Base-by-base conservation (phyloP, 1,140 invertebrate species). In the Macrobrachium nipponense region DNA sequence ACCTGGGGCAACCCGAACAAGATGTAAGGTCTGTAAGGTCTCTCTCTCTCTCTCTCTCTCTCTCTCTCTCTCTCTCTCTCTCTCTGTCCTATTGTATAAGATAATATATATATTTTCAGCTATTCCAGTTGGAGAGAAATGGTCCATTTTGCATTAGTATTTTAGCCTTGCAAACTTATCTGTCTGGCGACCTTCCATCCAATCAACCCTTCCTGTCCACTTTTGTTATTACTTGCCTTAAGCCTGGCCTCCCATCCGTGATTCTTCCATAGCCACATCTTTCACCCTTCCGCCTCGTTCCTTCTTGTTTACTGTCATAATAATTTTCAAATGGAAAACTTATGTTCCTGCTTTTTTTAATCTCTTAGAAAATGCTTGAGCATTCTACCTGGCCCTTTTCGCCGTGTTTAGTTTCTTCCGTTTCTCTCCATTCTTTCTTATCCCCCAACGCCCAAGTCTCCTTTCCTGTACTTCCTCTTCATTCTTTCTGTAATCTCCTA, bases 11-110 rank as follows among this genome's bases (percentile, higher is more conserved):
- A n/a, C n/a, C n/a, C n/a, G n/a, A n/a, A n/a, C n/a, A n/a, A n/a
- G n/a, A n/a, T n/a, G n/a, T n/a, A n/a, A n/a, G n/a, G n/a, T n/a
- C n/a, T n/a, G n/a, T n/a, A n/a, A n/a, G n/a, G n/a, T 51, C 64
- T 81, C 79, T 81, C 62, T 81, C 62, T 81, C 79, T 68, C 79
- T 81, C 79, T 81, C 79, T 68, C 79, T 81, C 62, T 68, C 43
- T 68, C 79, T 68, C 62, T 81, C 79, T 81, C 79, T 68, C 61
- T 81, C 79, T 81, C 79, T 81, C 62, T 81, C 62, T 51, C 79
- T 62, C 23, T 23, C 27, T 68, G 43, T 66, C 61, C 43, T 36
- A 36, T 36, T 36, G 4, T 36, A 36, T 36, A 4, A 36, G 27
- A 36, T 36, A 1, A 4, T 36, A 36, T 36, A 36, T 36, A 36